Conservation (phyloP, 2,888 invertebrate genomes). For the Apamea epomidion region DNA sequence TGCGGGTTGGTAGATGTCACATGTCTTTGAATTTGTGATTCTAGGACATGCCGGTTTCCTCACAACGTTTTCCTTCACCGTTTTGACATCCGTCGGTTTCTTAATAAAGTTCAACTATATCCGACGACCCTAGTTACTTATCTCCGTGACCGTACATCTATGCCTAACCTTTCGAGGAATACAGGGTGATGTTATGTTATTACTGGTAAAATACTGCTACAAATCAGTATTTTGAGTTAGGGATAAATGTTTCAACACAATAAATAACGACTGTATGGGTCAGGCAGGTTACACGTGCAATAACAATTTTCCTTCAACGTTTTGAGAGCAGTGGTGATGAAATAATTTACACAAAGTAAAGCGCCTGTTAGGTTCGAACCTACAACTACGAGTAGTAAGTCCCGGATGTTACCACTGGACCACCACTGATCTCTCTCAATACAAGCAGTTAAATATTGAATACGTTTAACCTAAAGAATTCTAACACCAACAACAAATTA, state of each 20-base stretch:
- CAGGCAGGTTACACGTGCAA: too few relatives aligned
- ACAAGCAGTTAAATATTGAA: not conserved
- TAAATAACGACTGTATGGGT: too few relatives aligned
- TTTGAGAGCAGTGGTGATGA: not conserved
- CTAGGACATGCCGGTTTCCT: not conserved
- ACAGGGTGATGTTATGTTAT: too few relatives aligned
- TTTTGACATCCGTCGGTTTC: too few relatives aligned
- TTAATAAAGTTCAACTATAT: too few relatives aligned
- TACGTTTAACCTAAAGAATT: not conserved
- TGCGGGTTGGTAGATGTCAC: not conserved
- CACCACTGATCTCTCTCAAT: not conserved
- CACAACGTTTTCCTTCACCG: not conserved
- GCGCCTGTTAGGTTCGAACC: not conserved
- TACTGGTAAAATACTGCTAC: too few relatives aligned
- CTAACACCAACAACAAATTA: constrained; percentile 6
- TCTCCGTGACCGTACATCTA: too few relatives aligned
- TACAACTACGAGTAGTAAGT: not conserved
- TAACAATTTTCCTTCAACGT: not conserved
- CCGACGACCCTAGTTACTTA: too few relatives aligned
- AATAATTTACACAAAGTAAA: not conserved
- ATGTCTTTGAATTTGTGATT: not conserved
- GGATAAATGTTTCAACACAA: too few relatives aligned
- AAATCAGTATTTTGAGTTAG: too few relatives aligned
- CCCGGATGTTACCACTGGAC: not conserved
- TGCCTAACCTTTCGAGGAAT: too few relatives aligned